Conservation (phyloP, 2,888 invertebrate genomes). For the Metallyticus violacea region DNA sequence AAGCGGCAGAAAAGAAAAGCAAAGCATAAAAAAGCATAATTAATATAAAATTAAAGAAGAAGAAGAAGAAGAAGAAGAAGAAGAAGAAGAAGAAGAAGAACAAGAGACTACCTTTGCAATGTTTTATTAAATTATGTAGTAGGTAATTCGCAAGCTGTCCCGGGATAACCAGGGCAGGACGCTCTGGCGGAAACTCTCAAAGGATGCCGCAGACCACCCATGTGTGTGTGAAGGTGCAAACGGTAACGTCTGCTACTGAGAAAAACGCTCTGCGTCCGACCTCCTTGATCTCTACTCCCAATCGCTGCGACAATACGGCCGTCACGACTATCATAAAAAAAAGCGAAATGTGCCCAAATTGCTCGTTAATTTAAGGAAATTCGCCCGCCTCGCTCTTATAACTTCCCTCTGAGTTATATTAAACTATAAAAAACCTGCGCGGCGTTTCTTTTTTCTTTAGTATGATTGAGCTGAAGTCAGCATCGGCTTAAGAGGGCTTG, state of each 20-base stretch:
- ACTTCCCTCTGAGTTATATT: not conserved
- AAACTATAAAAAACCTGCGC: not conserved
- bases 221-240: not conserved
- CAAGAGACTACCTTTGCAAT: not conserved
- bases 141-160: not conserved
- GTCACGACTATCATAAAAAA: not conserved
- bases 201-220: not conserved
- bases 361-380: constrained; percentile 1
- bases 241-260: no score
- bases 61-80: no score
- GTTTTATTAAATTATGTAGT: not conserved
- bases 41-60: no score
- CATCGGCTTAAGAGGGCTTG: not conserved
- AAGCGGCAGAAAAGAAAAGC: no score
- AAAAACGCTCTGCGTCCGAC: no score
- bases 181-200: not conserved
- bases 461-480: not conserved
- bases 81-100: not conserved
- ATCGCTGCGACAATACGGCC: not conserved
- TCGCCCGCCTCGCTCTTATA: not conserved
- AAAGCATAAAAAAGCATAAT: no score
- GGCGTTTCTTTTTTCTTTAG: not conserved
- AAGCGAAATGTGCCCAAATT: not conserved
- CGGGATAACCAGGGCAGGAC: not conserved
- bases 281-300: not conserved